Evolutionary conservation across 2,888 invertebrate genomes (phyloP), one percentile per base, ranked within the genome.

Genomic region (Julus scanicus): DNA sequence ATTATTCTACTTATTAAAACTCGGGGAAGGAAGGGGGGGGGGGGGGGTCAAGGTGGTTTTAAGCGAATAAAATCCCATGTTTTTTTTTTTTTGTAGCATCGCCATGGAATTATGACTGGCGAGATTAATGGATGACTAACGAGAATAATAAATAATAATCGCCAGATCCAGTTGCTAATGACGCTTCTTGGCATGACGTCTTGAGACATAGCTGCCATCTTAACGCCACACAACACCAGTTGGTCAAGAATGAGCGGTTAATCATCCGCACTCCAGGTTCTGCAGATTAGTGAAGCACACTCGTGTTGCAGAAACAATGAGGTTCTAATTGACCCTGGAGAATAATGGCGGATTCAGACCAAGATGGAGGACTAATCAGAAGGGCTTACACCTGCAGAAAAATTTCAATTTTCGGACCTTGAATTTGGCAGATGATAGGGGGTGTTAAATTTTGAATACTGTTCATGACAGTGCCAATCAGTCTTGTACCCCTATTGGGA

Each of bases 81-180:
- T 17, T 53, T 53, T 4, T 3, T 17, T 53, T 53, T 53, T 53
- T 53, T 53, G 53, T 17, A 4, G 53, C 53, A 53, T 53, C 53
- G 11, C 9, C 15, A 9, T 9, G 53, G 53, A 53, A 53, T 53
- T 53, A 53, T 53, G 53, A 53, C 53, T 53, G 53, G 17, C 0
- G 6, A 53, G 53, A 53, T 53, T 53, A 53, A 53, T 53, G 53
- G 53, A 13, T 53, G 53, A 53, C 53, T 53, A 53, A 53, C 53
- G 53, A 53, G 53, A 53, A 53, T 53, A 53, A 53, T 53, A 53
- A 53, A 53, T 53, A 53, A 53, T 53, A 9, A 53, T 53, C 53
- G 53, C 53, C 53, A 53, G 53, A 53, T 53, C 53, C 53, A 53
- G 53, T 53, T 53, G 53, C 53, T 53, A 53, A 53, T 53, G 53